phyloP scores from a whole-genome alignment of 2,797 vertebrate genomes.

The Silurus lanzhouensis region DNA sequence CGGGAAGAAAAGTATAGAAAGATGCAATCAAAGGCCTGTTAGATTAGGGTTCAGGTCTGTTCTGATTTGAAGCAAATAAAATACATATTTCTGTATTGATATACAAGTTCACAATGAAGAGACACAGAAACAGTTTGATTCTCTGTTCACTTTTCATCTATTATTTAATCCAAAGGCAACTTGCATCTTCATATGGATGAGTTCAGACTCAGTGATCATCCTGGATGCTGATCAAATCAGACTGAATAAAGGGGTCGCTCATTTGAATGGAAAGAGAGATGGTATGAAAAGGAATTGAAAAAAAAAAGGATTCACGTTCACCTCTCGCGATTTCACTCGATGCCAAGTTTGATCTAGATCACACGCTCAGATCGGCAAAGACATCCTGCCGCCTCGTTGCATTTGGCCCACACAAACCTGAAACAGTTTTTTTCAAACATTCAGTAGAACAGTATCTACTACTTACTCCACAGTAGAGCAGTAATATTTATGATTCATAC shows the following conservation, averaged over 20 bases:
- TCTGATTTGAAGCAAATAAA: neutral
- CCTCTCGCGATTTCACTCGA: neutral
- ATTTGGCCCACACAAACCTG: neutral
- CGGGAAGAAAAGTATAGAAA: neutral
- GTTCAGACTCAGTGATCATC: neutral
- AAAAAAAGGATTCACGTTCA: neutral
- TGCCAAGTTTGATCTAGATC: neutral
- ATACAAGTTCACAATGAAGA: neutral
- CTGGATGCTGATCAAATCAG: neutral
- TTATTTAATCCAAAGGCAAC: slow-evolving; percentile 35
- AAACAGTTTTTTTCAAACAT: neutral
- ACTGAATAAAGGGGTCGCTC: neutral
- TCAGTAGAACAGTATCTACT: neutral
- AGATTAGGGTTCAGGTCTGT: neutral
- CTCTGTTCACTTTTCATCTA: slow-evolving; percentile 17
- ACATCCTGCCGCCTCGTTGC: neutral
- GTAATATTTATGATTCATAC: slow-evolving; percentile 1
- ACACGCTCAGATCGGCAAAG: neutral
- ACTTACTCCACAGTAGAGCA: slow-evolving; percentile 4
- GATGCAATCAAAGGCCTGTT: neutral
- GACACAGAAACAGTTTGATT: neutral
- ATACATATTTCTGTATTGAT: neutral
- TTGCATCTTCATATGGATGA: neutral
- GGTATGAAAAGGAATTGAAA: neutral
- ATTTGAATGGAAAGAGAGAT: neutral